Base-by-base conservation (phyloP, 1,140 invertebrate species). In the Eupristina koningsbergeri region DNA sequence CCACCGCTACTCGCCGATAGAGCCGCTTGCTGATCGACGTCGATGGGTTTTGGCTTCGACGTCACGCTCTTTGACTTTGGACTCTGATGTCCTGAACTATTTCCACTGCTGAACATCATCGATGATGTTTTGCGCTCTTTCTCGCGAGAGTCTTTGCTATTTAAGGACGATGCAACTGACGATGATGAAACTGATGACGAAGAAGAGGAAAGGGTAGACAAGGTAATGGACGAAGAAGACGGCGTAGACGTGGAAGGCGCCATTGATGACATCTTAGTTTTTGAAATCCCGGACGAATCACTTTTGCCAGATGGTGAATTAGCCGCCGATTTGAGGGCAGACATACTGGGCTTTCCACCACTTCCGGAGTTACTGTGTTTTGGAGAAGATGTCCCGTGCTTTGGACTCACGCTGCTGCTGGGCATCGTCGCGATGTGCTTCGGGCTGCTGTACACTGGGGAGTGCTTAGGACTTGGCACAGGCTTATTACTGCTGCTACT, bases 301-400 rank as follows among this genome's bases (percentile, higher is more conserved):
- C 86, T 83, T 73, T 91, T 91, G 0, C 87, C 81, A 0, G 91
- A 94, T 79, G 94, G 94, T 7, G 94, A 94, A 87, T 94, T 95
- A 2, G 96, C 94, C 1, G 96, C 95, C 36, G 95, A 96, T 89
- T 97, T 97, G n/a, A 97, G 89, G 1, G 96, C 94, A 0, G 96
- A 97, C 95, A 98, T 97, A 87, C 96, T 97, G 0, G 97, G 97
- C 89, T 98, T 98, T 0, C 97, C 96, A 0, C 96, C 95, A 84
- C 96, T 95, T 1, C 94, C 92, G 2, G 93, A 93, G 29, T 91
- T 94, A 77, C 93, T 94, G 83, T 97, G 96, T 90, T 97, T 97
- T 19, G 96, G 95, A 8, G 96, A 96, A 36, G 95, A 95, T 0
- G 95, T 95, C 90, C 90, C 94, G 89, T 93, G 94, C 91, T 95